Conservation (phyloP, 2,113 vertebrate genomes). For the Tauraco erythrolophus region DNA sequence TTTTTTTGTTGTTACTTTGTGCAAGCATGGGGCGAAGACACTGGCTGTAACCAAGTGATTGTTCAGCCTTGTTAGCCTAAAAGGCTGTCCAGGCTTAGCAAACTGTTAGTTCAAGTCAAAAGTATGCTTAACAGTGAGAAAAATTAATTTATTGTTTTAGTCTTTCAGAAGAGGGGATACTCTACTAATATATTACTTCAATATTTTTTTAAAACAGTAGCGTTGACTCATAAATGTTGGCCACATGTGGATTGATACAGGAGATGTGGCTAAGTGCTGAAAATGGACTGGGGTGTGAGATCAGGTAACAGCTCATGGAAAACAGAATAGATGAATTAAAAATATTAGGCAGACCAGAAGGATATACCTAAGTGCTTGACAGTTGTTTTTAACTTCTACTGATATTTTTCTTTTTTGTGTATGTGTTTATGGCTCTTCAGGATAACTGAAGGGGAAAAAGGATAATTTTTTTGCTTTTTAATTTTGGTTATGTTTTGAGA, state of each 20-base stretch:
- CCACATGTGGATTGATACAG: not conserved
- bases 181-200: not conserved
- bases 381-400: not conserved
- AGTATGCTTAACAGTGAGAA: not conserved
- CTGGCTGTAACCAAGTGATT: not conserved
- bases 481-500: not conserved
- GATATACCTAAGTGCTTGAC: not conserved
- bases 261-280: not conserved
- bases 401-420: too few species aligned
- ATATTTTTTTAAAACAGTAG: not conserved
- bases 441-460: not conserved
- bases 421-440: not conserved
- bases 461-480: not conserved
- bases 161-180: not conserved
- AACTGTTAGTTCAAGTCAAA: not conserved
- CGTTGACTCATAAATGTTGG: not conserved
- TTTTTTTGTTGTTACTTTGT: not conserved
- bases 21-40: rapidly evolving
- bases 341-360: not conserved
- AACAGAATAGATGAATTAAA: not conserved
- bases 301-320: not conserved
- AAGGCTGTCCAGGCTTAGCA: not conserved
- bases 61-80: not conserved
- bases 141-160: not conserved
- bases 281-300: not conserved